Percentiles rank a stretch among this genome's conserved stretches.
phyloP scores from a whole-genome alignment of 64 coral and sea anemone genomes.

The Anthopleura sola region DNA sequence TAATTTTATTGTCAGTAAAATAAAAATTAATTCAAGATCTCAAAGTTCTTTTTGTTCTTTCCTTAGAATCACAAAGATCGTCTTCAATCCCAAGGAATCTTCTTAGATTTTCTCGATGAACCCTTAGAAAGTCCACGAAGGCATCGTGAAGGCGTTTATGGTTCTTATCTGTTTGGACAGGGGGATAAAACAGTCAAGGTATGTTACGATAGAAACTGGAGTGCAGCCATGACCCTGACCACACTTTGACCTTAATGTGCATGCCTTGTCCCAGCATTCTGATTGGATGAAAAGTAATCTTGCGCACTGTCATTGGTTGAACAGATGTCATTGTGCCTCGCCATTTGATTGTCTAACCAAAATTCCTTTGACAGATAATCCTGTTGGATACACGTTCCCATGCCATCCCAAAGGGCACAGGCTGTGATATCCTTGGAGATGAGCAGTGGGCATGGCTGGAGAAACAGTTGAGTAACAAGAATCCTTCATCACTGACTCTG shows the following conservation, averaged over 20 bases:
- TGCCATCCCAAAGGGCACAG: constrained; percentile 37
- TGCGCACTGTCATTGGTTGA: no score
- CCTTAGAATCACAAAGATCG: constrained; percentile 66
- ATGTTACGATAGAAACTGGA: neutral
- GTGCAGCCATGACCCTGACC: neutral
- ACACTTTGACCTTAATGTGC: no score
- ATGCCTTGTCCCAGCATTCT: no score
- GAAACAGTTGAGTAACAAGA: constrained; percentile 55
- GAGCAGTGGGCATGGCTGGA: constrained; percentile 83
- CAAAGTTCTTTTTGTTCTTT: neutral
- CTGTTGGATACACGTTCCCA: constrained; percentile 82
- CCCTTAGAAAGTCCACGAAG: constrained; percentile 63
- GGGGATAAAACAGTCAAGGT: constrained; percentile 77
- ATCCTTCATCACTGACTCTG: constrained; percentile 50
- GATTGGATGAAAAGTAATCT: no score
- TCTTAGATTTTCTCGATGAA: constrained; percentile 91
- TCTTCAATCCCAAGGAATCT: constrained; percentile 81
- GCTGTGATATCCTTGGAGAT: constrained; percentile 76
- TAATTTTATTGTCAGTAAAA: no score
- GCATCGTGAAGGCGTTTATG: constrained; percentile 67
- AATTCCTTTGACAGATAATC: constrained; percentile 61
- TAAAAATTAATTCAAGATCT: no score
- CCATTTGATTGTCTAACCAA: no score
- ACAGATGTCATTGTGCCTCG: no score
- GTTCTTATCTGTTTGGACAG: constrained; percentile 78